Conservation (phyloP, 2,888 invertebrate species). For the Melipona beecheii region DNA sequence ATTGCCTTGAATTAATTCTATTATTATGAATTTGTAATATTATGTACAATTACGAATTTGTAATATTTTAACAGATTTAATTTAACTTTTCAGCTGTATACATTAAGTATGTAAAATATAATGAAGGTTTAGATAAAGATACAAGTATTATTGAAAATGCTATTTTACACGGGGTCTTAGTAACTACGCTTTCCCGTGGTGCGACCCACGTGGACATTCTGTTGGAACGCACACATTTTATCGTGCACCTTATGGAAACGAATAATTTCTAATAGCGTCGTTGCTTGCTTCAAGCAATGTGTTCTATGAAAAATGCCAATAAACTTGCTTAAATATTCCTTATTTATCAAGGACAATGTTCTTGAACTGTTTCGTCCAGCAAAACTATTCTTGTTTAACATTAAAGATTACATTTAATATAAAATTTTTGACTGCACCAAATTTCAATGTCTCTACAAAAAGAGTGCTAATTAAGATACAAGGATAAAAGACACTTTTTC, state of each 20-base stretch:
- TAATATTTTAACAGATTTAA: background rate
- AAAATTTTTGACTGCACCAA: background rate
- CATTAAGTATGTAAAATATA: background rate
- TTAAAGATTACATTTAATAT: background rate
- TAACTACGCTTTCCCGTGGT: conserved; percentile 21
- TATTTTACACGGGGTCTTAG: conserved; percentile 14
- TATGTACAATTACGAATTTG: background rate
- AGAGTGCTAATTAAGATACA: background rate
- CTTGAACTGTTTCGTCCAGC: background rate
- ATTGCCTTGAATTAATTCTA: background rate
- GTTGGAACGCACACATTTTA: conserved; percentile 23
- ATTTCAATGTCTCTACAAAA: background rate
- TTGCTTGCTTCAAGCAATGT: background rate
- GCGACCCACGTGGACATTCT: conserved; percentile 30
- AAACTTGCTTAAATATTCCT: background rate
- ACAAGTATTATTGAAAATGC: background rate
- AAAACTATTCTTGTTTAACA: background rate
- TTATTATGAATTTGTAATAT: background rate
- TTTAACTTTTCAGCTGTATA: background rate
- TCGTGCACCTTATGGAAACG: conserved; percentile 7
- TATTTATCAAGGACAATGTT: background rate
- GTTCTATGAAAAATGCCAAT: background rate
- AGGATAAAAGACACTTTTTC: background rate
- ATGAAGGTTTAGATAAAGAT: background rate
- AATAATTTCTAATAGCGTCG: conserved; percentile 31